Conservation (phyloP, 1,140 invertebrate species). For the Phortica variegata region DNA sequence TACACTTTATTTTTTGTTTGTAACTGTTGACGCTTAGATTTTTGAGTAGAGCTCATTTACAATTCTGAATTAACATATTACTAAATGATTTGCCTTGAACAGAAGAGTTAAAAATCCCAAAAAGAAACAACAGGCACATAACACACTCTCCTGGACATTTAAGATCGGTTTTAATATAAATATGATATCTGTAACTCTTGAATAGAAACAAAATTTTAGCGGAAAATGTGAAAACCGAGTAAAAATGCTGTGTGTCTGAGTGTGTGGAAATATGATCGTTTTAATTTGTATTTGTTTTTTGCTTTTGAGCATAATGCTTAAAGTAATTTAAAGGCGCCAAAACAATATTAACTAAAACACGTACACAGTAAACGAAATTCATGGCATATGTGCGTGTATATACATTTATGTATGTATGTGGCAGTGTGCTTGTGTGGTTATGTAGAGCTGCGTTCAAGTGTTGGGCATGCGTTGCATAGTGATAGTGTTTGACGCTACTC, state of each 20-base stretch:
- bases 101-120: no score
- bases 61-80: no score
- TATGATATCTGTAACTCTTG: no score
- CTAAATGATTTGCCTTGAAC: no score
- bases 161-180: no score
- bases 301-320: slow-evolving; percentile 19
- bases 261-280: slow-evolving; percentile 28
- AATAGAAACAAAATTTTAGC: no score
- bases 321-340: slow-evolving; percentile 44
- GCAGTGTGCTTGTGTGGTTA: slow-evolving; percentile 10
- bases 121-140: no score
- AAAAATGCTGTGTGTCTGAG: slow-evolving; percentile 1
- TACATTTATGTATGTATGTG: slow-evolving; percentile 8
- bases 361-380: slow-evolving; percentile 50
- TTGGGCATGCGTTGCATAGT: slow-evolving; percentile 42
- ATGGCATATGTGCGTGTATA: slow-evolving; percentile 50
- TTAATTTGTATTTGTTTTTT: slow-evolving; percentile 10
- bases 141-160: no score
- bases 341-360: slow-evolving; percentile 49
- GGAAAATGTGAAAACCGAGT: no score
- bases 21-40: no score
- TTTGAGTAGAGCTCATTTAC: no score
- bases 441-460: slow-evolving; percentile 12
- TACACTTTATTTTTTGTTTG: no score
- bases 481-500: slow-evolving; percentile 37